Percentiles rank a stretch among this genome's conserved stretches.
Conservation (phyloP, 2,113 vertebrate species). For the Xenopus laevis region DNA sequence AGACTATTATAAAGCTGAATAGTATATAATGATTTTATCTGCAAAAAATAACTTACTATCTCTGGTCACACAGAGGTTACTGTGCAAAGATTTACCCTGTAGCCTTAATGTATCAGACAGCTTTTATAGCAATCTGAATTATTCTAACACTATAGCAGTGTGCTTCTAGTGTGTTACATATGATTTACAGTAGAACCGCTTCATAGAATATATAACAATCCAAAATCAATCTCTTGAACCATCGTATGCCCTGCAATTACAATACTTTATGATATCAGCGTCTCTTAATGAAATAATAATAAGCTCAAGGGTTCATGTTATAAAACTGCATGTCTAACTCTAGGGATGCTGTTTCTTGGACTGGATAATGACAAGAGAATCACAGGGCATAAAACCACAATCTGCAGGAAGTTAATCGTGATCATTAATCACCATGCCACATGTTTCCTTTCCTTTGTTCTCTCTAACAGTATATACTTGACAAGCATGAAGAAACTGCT, state of each 20-base stretch:
- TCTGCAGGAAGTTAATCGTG: slow-evolving; percentile 74
- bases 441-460: slow-evolving; percentile 43
- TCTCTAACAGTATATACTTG: slow-evolving; percentile 38
- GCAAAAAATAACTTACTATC: too few species aligned
- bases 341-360: slow-evolving; percentile 53
- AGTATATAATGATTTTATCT: too few species aligned
- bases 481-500: slow-evolving; percentile 45
- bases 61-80: too few species aligned
- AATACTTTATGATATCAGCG: slow-evolving; percentile 38
- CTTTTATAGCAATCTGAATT: neutral
- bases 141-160: neutral
- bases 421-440: slow-evolving; percentile 72
- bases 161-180: neutral
- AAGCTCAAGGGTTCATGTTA: slow-evolving; percentile 45
- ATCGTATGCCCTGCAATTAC: slow-evolving; percentile 38
- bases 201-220: slow-evolving; percentile 16
- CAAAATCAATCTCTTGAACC: slow-evolving; percentile 39
- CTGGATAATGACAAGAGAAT: slow-evolving; percentile 71
- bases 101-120: too few species aligned
- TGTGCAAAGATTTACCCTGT: too few species aligned
- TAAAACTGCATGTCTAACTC: slow-evolving; percentile 44
- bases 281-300: slow-evolving; percentile 48
- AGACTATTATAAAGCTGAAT: too few species aligned
- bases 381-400: slow-evolving; percentile 71
- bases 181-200: slow-evolving; percentile 20